Evolutionary conservation across 2,797 vertebrate genomes (phyloP).

Genomic region (Acipenser transmontanus): DNA sequence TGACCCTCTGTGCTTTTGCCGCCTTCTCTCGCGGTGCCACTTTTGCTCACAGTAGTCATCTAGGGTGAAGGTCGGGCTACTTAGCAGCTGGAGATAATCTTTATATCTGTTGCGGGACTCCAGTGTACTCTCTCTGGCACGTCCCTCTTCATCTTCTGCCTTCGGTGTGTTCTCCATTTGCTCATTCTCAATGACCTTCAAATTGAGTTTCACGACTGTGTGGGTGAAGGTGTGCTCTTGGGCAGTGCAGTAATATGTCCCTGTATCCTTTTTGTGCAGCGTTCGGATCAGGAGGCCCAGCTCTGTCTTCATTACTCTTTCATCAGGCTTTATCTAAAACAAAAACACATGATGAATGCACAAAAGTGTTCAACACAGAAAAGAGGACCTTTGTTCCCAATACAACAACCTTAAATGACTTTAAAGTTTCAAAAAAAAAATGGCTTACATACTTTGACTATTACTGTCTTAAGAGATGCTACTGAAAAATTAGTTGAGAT

Average conservation of each 20-base stretch:
- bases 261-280: conserved; percentile 71
- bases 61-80: conserved; percentile 73
- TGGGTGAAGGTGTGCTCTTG: conserved; percentile 86
- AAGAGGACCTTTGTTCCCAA: too few species aligned
- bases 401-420: too few species aligned
- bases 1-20: conserved; percentile 61
- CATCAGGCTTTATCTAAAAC: conserved; percentile 74
- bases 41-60: conserved; percentile 94
- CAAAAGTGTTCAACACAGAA: too few species aligned
- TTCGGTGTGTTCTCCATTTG: conserved; percentile 72
- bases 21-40: conserved; percentile 82
- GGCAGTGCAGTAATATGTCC: conserved; percentile 79
- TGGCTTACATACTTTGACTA: too few species aligned
- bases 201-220: conserved; percentile 71
- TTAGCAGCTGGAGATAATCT: conserved; percentile 86
- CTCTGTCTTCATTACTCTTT: conserved; percentile 79
- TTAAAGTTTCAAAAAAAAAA: too few species aligned
- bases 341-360: background rate
- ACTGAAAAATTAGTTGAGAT: too few species aligned
- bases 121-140: conserved; percentile 55
- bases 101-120: conserved; percentile 85
- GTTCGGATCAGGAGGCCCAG: conserved; percentile 85
- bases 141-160: conserved; percentile 54
- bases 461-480: too few species aligned
- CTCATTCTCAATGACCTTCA: conserved; percentile 77